phyloP scores from a whole-genome alignment of 2,113 vertebrate species.

The Eclectus roratus region DNA sequence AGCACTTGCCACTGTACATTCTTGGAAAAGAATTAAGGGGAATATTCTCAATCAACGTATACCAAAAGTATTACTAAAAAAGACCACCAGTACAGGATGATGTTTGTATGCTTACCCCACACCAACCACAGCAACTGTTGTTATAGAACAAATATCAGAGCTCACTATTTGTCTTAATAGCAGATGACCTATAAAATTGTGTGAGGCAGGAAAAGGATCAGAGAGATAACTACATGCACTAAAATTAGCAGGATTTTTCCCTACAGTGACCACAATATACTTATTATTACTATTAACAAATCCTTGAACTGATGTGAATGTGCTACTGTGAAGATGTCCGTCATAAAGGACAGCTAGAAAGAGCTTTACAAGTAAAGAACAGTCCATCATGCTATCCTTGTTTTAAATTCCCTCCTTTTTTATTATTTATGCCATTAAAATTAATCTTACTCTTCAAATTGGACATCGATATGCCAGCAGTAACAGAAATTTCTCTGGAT shows the following conservation, averaged over 20 bases:
- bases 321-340: neutral
- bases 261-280: neutral
- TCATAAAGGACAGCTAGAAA: neutral
- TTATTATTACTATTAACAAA: neutral
- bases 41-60: conserved; percentile 48
- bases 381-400: neutral
- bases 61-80: conserved; percentile 30
- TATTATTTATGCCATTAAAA: neutral
- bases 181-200: neutral
- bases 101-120: neutral
- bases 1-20: neutral
- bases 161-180: neutral
- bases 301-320: neutral
- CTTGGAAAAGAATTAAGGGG: conserved; percentile 46
- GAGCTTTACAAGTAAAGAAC: neutral
- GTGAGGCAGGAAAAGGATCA: neutral
- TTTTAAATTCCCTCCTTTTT: neutral
- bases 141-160: neutral
- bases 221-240: neutral
- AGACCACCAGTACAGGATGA: neutral
- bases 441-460: neutral
- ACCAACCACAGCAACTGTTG: neutral
- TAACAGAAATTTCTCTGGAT: neutral
- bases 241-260: neutral
- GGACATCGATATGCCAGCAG: neutral